Percentiles rank a stretch among this genome's conserved stretches.
phyloP scores from a whole-genome alignment of 2,888 invertebrate genomes.

The Punctoribates punctum region DNA sequence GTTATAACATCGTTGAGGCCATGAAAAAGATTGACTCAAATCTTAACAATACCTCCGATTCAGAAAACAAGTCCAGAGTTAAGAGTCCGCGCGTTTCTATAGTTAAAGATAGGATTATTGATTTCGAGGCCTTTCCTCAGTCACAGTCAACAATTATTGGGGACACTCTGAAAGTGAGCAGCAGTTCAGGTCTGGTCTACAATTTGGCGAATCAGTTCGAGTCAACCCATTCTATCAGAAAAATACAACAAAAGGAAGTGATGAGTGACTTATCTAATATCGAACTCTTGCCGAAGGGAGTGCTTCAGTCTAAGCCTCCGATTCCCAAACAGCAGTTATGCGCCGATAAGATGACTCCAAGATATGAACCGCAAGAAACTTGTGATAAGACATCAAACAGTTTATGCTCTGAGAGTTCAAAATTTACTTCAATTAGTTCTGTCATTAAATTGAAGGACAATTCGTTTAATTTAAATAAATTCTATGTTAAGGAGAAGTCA shows the following conservation, averaged over 20 bases:
- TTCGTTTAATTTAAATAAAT: constrained; percentile 14
- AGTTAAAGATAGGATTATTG: constrained; percentile 13
- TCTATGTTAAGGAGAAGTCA: not conserved
- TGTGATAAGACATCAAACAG: constrained; percentile 11
- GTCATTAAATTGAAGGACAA: not conserved
- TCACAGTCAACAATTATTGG: constrained; percentile 19
- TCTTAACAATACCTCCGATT: not conserved
- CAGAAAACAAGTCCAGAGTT: no score
- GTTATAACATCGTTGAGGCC: constrained; percentile 20
- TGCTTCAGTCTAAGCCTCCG: constrained; percentile 50
- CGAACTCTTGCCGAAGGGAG: constrained; percentile 1
- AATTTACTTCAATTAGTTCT: not conserved
- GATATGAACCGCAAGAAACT: constrained; percentile 48
- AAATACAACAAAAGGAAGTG: constrained; percentile 27
- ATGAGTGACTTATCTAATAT: constrained; percentile 40
- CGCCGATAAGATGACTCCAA: constrained; percentile 54
- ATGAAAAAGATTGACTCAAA: constrained; percentile 17
- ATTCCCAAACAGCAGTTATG: constrained; percentile 51
- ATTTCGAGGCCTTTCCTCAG: constrained; percentile 18
- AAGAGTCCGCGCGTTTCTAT: not conserved
- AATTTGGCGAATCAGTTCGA: constrained; percentile 61
- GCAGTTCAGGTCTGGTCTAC: constrained; percentile 56
- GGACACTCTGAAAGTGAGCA: constrained; percentile 40
- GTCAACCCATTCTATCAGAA: constrained; percentile 48
- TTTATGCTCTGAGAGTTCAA: not conserved